Evolutionary conservation across 2,888 invertebrate species (phyloP), one percentile per base, ranked within the genome.

Genomic region (Brassicogethes aeneus): DNA sequence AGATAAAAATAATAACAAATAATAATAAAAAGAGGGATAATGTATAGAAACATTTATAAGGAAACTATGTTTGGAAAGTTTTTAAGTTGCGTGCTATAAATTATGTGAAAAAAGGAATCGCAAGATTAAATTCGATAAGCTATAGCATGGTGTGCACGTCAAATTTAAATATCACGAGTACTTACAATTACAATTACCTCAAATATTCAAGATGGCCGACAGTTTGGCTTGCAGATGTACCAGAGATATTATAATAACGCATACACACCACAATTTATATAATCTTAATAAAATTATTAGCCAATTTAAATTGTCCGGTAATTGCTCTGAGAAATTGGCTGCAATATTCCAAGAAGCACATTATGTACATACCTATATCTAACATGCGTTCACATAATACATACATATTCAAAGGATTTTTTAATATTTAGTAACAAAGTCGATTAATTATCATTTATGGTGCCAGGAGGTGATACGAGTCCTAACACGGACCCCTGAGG

Each of bases 101-200:
- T 59, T 55, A 52, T 53, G 50, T 52, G 46, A 48, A 49, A 47
- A 56, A 55, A 38, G 15, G 23, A 37, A 54, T 52, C 47, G 56
- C 50, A 50, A 58, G 56, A 59, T 59, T 57, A 55, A 53, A 57
- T 57, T 57, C 54, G 59, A 59, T 60, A 60, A 58, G 55, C n/a
- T n/a, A 46, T 43, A 38, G 42, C 46, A 41, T 46, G 42, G 32
- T 43, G 45, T 55, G 56, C 60, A 60, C 60, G 59, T 57, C 53
- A 57, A 56, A 55, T 56, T 56, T 56, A 54, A 57, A 59, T 59
- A 57, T 56, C 54, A 57, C 45, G 55, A 55, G 53, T 54, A 53
- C 53, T 51, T 51, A 52, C 53, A 55, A 57, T 58, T 55, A 55
- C 54, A 58, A 58, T 60, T 59, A 57, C 51, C 45, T 44, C 47